Conservation (phyloP, 2,113 vertebrate genomes). For the Notarius lentiginosus region DNA sequence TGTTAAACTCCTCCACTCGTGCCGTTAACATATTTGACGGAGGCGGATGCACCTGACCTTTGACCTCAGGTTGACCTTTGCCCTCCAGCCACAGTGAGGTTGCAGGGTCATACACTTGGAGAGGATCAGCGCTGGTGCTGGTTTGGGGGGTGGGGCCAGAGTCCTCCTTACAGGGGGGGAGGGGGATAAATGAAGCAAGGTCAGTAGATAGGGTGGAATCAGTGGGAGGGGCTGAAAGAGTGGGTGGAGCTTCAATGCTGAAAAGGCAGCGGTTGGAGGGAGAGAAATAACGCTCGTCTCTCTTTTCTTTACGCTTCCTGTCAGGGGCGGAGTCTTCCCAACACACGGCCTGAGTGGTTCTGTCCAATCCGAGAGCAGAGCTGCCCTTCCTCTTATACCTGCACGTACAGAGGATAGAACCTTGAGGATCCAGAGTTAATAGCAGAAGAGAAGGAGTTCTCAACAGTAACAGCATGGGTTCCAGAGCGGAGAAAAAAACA, state of each 20-base stretch:
- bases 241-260: conserved; percentile 60
- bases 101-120: conserved; percentile 86
- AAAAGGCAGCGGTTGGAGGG: conserved; percentile 71
- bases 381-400: conserved; percentile 88
- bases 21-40: conserved; percentile 52
- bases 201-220: conserved; percentile 23
- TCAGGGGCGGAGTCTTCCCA: conserved; percentile 76
- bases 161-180: conserved; percentile 58
- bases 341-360: conserved; percentile 75
- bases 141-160: conserved; percentile 40
- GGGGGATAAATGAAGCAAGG: conserved; percentile 70
- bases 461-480: background rate
- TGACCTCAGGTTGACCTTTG: conserved; percentile 70
- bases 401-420: background rate
- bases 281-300: conserved; percentile 81
- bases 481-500: background rate
- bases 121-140: conserved; percentile 76
- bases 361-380: conserved; percentile 83
- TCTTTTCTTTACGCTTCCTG: conserved; percentile 64
- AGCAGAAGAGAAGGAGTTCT: background rate
- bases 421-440: background rate
- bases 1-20: conserved; percentile 89
- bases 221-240: conserved; percentile 36
- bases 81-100: conserved; percentile 88
- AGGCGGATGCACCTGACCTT: conserved; percentile 49